phyloP scores from a whole-genome alignment of 37 sponge, comb jelly and placozoan species.

The Chondrosia reniformis region DNA sequence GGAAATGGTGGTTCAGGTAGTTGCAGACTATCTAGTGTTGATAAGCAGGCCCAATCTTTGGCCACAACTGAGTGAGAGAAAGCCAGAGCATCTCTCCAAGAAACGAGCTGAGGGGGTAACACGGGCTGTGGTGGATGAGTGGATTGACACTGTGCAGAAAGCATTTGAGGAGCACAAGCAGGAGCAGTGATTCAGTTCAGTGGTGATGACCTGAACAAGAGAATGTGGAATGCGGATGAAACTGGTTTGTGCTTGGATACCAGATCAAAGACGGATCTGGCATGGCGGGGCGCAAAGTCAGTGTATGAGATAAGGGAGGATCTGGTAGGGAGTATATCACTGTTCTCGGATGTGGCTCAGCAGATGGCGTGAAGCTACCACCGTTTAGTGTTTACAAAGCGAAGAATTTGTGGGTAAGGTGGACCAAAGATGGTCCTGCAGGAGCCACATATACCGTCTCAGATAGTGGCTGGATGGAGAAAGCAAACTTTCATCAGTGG shows the following conservation, averaged over 20 bases:
- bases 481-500: slow-evolving; percentile 37
- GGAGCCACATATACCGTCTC: slow-evolving; percentile 33
- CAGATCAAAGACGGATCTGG: slow-evolving; percentile 12
- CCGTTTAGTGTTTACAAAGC: slow-evolving; percentile 65
- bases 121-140: background rate
- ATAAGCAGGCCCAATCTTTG: slow-evolving; percentile 30
- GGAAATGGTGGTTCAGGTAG: slow-evolving; percentile 36
- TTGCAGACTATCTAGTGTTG: slow-evolving; percentile 29
- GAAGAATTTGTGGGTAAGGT: slow-evolving; percentile 39
- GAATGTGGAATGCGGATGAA: slow-evolving; percentile 45
- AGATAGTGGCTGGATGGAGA: slow-evolving; percentile 65
- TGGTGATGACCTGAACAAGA: background rate
- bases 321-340: slow-evolving; percentile 55
- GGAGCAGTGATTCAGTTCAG: background rate
- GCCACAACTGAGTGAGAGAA: slow-evolving; percentile 4
- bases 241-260: slow-evolving; percentile 40
- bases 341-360: slow-evolving; percentile 40
- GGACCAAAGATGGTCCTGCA: slow-evolving; percentile 54
- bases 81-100: slow-evolving; percentile 22
- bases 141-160: background rate
- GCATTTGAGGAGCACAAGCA: background rate
- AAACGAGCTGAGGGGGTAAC: slow-evolving; percentile 16
- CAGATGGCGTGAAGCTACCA: slow-evolving; percentile 47
- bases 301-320: slow-evolving; percentile 53
- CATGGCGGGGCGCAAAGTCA: slow-evolving; percentile 25